Evolutionary conservation across 2,888 invertebrate genomes (phyloP).

Genomic region (Fabriciana adippe): DNA sequence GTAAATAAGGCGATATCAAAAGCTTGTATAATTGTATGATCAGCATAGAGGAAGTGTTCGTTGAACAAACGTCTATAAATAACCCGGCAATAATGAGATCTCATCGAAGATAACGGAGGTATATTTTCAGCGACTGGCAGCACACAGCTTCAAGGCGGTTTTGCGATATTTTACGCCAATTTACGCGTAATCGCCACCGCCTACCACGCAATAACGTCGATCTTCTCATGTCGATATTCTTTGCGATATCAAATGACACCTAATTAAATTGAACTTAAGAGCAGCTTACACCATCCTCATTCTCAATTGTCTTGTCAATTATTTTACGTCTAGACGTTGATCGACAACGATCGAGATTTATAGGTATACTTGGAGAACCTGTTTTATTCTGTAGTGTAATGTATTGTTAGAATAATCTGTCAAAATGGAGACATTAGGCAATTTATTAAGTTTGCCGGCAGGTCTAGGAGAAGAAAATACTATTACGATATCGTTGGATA

Average conservation of each 20-base stretch:
- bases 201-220: conserved; percentile 30
- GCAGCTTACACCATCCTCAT: conserved; percentile 5
- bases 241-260: conserved; percentile 25
- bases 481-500: conserved; percentile 10
- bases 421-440: conserved; percentile 2
- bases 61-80: conserved; percentile 39
- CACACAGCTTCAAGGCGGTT: conserved; percentile 28
- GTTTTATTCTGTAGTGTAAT: conserved; percentile 4
- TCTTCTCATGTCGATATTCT: conserved; percentile 28
- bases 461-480: conserved; percentile 16
- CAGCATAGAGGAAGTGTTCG: conserved; percentile 31
- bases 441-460: conserved; percentile 15
- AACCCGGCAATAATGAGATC: conserved; percentile 39
- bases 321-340: conserved; percentile 12
- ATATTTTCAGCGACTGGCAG: conserved; percentile 39
- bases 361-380: conserved; percentile 1
- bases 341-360: conserved; percentile 20
- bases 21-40: conserved; percentile 29
- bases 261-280: conserved; percentile 33
- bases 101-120: conserved; percentile 34
- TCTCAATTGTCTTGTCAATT: conserved; percentile 21
- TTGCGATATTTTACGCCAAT: conserved; percentile 36
- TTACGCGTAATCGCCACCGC: conserved; percentile 30
- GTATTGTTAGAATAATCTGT: conserved; percentile 17
- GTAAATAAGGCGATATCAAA: conserved; percentile 28